Percentiles rank a stretch among this genome's conserved stretches.
These are phyloP conservation scores for Budorcas taxicolor DNA, from an alignment of 2,113 vertebrate genomes.

Conservation along the genomic window DNA sequence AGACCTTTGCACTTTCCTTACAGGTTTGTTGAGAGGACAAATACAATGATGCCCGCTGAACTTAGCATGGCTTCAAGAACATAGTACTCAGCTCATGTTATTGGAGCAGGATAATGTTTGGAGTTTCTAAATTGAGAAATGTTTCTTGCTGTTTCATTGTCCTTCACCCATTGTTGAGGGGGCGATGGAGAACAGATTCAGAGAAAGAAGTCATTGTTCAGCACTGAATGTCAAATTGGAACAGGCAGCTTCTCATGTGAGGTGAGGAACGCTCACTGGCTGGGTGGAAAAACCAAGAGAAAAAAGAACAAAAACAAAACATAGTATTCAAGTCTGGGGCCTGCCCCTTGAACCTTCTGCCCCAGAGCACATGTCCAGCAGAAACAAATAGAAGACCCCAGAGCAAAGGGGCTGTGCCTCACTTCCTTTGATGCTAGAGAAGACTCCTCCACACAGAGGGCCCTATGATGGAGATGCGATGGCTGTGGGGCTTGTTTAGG, in stretches of 20 bases:
- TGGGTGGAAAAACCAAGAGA: neutral
- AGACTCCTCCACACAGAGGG: neutral
- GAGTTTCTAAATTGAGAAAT: neutral
- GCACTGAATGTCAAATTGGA: neutral
- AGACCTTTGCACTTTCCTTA: neutral
- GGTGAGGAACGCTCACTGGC: neutral
- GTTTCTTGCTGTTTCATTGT: neutral
- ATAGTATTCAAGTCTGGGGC: accelerated
- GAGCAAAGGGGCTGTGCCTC: neutral
- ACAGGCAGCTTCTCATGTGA: neutral
- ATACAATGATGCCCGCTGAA: accelerated
- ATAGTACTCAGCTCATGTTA: neutral
- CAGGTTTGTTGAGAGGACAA: neutral
- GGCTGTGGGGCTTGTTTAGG: neutral
- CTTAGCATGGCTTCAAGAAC: neutral
- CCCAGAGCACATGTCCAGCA: accelerated
- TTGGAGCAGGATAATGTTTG: neutral
- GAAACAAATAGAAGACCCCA: neutral
- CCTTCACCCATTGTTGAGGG: neutral
- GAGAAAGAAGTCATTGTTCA: neutral
- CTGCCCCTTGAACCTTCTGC: neutral
- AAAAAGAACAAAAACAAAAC: neutral
- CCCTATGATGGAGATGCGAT: accelerated
- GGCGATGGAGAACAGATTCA: too few species aligned
- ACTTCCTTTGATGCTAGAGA: neutral